Percentiles rank a stretch among this genome's conserved stretches.
Conservation (phyloP, 35 echinoderm and acorn worm species). For the Lytechinus variegatus region DNA sequence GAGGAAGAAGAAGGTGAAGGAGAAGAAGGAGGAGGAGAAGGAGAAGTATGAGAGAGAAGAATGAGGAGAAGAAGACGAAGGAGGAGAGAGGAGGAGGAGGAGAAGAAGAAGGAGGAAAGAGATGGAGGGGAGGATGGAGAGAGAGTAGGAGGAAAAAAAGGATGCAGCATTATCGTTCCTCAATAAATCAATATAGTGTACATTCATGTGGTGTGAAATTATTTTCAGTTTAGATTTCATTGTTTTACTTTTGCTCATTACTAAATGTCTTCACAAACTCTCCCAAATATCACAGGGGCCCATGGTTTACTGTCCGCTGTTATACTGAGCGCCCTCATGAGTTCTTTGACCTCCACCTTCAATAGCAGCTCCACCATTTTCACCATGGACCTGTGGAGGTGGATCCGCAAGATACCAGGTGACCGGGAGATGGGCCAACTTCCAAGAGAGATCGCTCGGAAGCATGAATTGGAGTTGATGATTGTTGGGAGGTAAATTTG, state of each 20-base stretch:
- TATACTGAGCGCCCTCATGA: constrained; percentile 88
- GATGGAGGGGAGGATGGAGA: not conserved
- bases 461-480: not conserved
- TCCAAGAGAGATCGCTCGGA: not conserved
- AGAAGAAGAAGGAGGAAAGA: too few species aligned
- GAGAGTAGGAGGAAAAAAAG: too few species aligned
- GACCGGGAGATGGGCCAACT: constrained; percentile 58
- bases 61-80: too few species aligned
- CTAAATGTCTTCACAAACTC: not conserved
- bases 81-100: not conserved
- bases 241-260: too few species aligned
- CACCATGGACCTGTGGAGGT: constrained; percentile 83
- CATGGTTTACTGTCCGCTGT: constrained; percentile 92
- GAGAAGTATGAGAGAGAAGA: too few species aligned
- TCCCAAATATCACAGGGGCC: constrained; percentile 48
- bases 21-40: too few species aligned
- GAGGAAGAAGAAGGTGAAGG: too few species aligned
- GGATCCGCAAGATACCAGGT: constrained; percentile 64
- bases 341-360: constrained; percentile 91
- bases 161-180: too few species aligned
- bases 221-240: too few species aligned
- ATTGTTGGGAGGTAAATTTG: constrained; percentile 72
- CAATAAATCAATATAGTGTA: too few species aligned
- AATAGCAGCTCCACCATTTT: constrained; percentile 89
- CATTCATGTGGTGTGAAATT: too few species aligned